Conservation (phyloP, 2,797 vertebrate species). For the Denticeps clupeoides region DNA sequence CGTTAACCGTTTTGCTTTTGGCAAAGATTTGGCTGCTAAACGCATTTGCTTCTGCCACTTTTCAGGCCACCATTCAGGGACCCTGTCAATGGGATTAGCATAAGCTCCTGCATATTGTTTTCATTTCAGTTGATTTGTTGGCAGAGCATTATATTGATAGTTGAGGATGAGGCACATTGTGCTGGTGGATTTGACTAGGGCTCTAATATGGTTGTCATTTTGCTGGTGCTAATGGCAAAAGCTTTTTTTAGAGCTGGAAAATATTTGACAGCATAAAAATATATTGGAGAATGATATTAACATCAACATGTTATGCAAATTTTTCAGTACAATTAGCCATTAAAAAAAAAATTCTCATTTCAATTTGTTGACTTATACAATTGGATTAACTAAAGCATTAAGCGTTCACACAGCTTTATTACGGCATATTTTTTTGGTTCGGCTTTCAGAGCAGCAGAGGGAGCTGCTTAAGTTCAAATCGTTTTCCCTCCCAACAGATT, state of each 20-base stretch:
- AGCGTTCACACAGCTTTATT: too few species aligned
- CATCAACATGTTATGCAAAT: too few species aligned
- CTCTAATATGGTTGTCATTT: too few species aligned
- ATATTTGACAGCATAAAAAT: too few species aligned
- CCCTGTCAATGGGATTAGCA: slow-evolving; percentile 41
- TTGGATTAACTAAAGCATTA: too few species aligned
- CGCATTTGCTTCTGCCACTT: neutral
- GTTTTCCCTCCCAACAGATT: slow-evolving; percentile 44
- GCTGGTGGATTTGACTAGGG: neutral
- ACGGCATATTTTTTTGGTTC: neutral
- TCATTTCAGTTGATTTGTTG: slow-evolving; percentile 36
- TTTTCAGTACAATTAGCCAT: too few species aligned
- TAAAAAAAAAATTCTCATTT: too few species aligned
- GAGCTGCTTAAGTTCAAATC: slow-evolving; percentile 48
- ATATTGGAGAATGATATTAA: too few species aligned
- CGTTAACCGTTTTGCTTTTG: slow-evolving; percentile 6
- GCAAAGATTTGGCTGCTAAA: slow-evolving; percentile 3
- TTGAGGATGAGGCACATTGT: neutral
- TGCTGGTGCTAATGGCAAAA: too few species aligned
- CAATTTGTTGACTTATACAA: too few species aligned
- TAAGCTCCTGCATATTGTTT: slow-evolving; percentile 28
- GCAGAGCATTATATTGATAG: slow-evolving; percentile 14
- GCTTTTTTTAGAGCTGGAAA: too few species aligned
- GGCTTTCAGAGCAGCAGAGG: slow-evolving; percentile 32
- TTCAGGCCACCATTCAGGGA: slow-evolving; percentile 8